Conservation (phyloP, 2,888 invertebrate species). For the Andricus curvator region DNA sequence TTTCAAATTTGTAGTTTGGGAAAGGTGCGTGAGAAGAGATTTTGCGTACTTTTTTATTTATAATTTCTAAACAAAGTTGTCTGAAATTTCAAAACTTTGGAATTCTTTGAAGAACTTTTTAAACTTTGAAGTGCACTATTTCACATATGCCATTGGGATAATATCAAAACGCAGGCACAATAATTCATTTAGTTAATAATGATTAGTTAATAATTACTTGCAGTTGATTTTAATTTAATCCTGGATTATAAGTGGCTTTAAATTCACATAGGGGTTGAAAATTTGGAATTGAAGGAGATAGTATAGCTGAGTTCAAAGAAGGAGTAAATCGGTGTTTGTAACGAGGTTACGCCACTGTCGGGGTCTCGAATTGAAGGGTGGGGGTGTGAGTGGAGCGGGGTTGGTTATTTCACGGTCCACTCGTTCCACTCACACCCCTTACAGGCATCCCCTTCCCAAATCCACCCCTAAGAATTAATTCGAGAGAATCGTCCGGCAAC, state of each 20-base stretch:
- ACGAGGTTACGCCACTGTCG: constrained; percentile 70
- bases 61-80: too few species aligned
- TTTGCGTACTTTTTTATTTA: too few species aligned
- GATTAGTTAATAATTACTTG: background rate
- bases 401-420: constrained; percentile 78
- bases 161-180: too few species aligned
- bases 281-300: background rate
- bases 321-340: constrained; percentile 45
- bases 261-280: background rate
- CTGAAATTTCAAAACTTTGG: too few species aligned
- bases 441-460: constrained; percentile 61
- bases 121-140: too few species aligned
- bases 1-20: too few species aligned
- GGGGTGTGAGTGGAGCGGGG: constrained; percentile 69
- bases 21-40: too few species aligned
- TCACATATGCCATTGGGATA: too few species aligned
- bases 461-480: constrained; percentile 77
- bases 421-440: constrained; percentile 75
- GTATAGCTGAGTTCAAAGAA: constrained; percentile 25
- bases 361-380: constrained; percentile 58
- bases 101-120: too few species aligned
- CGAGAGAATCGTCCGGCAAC: constrained; percentile 76
- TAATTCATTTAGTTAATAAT: too few species aligned
- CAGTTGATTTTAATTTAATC: background rate
- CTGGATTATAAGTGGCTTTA: too few species aligned